Conservation (phyloP, 1,140 invertebrate species). For the Bombus affinis region DNA sequence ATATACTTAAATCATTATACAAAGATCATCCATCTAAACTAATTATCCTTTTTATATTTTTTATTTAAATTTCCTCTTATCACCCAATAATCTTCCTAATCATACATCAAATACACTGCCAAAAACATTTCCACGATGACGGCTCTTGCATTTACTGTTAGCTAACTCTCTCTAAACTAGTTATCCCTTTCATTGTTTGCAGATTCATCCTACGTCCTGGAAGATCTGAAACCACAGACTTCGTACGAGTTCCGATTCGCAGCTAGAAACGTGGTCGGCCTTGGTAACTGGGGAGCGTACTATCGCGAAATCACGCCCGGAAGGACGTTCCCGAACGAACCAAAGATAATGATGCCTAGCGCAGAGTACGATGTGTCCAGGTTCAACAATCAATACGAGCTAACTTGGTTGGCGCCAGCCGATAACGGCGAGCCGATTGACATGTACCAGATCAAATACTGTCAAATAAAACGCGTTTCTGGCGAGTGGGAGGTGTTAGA, state of each 20-base stretch:
- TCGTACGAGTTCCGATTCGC: slow-evolving; percentile 93
- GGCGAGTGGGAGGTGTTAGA: slow-evolving; percentile 86
- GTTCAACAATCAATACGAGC: slow-evolving; percentile 90
- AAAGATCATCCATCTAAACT: too few species aligned
- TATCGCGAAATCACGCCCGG: slow-evolving; percentile 83
- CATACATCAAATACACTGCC: too few species aligned
- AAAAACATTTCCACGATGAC: too few species aligned
- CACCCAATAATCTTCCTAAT: too few species aligned
- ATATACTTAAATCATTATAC: too few species aligned
- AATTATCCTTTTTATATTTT: too few species aligned
- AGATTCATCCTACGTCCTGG: slow-evolving; percentile 90
- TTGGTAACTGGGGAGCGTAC: slow-evolving; percentile 87
- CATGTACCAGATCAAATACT: slow-evolving; percentile 90
- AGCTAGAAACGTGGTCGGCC: slow-evolving; percentile 92
- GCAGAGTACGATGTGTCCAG: slow-evolving; percentile 80
- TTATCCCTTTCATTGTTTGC: slow-evolving; percentile 2
- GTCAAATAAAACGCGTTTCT: slow-evolving; percentile 84
- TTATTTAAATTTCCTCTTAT: too few species aligned
- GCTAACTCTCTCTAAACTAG: not conserved
- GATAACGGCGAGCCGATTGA: slow-evolving; percentile 95
- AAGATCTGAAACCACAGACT: slow-evolving; percentile 90
- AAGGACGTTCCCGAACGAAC: slow-evolving; percentile 84
- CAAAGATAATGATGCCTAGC: slow-evolving; percentile 78
- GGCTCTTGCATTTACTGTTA: too few species aligned
- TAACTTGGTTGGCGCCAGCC: slow-evolving; percentile 91